phyloP scores from a whole-genome alignment of 2,797 vertebrate species.

The Acrocephalus scirpaceus region DNA sequence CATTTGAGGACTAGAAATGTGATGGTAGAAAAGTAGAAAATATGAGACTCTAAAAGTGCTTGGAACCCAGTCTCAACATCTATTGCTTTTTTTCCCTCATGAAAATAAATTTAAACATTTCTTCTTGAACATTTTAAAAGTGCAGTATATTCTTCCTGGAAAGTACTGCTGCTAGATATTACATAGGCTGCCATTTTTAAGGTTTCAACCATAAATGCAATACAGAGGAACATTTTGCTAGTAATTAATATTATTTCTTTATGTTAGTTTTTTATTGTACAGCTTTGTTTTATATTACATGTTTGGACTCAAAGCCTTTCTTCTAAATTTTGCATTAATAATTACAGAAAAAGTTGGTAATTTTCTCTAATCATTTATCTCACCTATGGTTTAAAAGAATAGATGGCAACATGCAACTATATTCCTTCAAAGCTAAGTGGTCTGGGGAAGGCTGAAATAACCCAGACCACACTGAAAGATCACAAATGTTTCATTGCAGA shows the following conservation, averaged over 20 bases:
- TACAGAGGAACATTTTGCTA: not conserved
- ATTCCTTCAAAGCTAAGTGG: not conserved
- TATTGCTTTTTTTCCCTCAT: not conserved
- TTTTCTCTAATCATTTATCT: not conserved
- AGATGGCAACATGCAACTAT: not conserved
- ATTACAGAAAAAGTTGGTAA: not conserved
- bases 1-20: not conserved
- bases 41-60: not conserved
- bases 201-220: not conserved
- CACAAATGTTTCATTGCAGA: not conserved
- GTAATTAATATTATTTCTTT: not conserved
- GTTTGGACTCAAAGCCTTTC: not conserved
- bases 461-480: not conserved
- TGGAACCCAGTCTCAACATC: not conserved
- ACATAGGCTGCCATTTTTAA: not conserved
- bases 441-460: not conserved
- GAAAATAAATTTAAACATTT: slow-evolving; percentile 3
- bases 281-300: not conserved
- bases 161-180: not conserved
- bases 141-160: not conserved
- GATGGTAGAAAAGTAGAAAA: not conserved
- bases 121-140: not conserved
- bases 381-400: not conserved
- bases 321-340: not conserved
- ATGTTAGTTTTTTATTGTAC: not conserved